Percentiles rank a stretch among this genome's conserved stretches.
phyloP scores from a whole-genome alignment of 1,140 invertebrate species.

The Oedothorax gibbosus region DNA sequence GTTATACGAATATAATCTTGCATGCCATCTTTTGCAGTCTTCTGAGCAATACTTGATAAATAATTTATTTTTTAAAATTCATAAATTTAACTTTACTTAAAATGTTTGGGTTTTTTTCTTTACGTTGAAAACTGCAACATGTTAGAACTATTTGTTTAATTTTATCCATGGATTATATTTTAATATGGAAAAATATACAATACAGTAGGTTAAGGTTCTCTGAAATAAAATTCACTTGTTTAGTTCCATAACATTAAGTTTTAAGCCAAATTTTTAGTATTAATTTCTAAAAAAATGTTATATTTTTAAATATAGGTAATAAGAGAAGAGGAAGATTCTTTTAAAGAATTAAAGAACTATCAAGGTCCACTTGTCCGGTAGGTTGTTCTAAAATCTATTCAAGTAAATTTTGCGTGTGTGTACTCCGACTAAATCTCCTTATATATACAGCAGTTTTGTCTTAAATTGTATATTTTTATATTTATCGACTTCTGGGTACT shows the following conservation, averaged over 20 bases:
- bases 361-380: constrained; percentile 82
- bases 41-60: not conserved
- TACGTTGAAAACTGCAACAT: not conserved
- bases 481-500: too few species aligned
- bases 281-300: not conserved
- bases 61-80: not conserved
- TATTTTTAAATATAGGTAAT: constrained; percentile 57
- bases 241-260: too few species aligned
- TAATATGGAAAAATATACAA: not conserved
- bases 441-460: too few species aligned
- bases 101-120: not conserved
- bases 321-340: constrained; percentile 68
- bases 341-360: constrained; percentile 77
- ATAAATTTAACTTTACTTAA: not conserved
- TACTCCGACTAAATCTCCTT: too few species aligned
- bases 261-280: not conserved
- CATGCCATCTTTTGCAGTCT: not conserved
- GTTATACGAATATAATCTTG: not conserved
- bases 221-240: too few species aligned
- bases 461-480: too few species aligned
- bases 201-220: too few species aligned
- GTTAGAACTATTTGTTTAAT: not conserved
- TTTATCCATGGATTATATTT: not conserved
- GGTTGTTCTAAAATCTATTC: constrained; percentile 65
- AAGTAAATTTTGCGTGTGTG: too few species aligned